phyloP scores from a whole-genome alignment of 37 sponge, comb jelly and placozoan genomes.

The Cliona cf. orientalis region DNA sequence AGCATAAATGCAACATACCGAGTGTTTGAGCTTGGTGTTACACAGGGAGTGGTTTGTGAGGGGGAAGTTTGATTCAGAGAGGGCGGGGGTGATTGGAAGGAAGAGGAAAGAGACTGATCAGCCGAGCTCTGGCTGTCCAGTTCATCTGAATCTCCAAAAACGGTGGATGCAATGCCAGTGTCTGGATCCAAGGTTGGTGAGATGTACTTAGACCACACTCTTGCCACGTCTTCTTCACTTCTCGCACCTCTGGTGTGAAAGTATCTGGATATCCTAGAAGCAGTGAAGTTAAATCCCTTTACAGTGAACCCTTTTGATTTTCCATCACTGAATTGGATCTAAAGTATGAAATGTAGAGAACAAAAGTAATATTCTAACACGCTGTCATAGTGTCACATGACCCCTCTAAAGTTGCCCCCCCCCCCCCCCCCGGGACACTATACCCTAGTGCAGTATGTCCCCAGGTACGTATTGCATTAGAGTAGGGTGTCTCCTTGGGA shows the following conservation, averaged over 20 bases:
- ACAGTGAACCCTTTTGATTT: not conserved
- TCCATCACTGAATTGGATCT: not conserved
- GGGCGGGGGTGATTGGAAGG: too few relatives aligned
- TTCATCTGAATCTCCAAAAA: not conserved
- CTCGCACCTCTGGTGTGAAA: not conserved
- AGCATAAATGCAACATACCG: too few relatives aligned
- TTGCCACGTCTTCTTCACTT: not conserved
- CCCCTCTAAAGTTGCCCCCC: too few relatives aligned
- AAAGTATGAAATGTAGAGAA: not conserved
- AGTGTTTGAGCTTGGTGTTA: not conserved
- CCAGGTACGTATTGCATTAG: too few relatives aligned
- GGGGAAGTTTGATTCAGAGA: too few relatives aligned
- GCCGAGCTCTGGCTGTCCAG: too few relatives aligned
- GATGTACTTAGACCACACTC: not conserved
- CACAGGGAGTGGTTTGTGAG: too few relatives aligned
- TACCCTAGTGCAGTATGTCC: too few relatives aligned
- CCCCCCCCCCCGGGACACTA: too few relatives aligned
- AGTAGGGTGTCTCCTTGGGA: too few relatives aligned
- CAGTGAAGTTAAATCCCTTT: constrained; percentile 1
- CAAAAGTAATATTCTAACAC: not conserved
- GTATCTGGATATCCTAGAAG: not conserved
- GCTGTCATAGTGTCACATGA: too few relatives aligned
- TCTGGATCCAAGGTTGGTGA: not conserved
- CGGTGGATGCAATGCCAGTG: not conserved
- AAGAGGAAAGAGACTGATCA: too few relatives aligned